Base-by-base conservation (phyloP, 2,797 vertebrate species). In the Acanthurus leucopareius region DNA sequence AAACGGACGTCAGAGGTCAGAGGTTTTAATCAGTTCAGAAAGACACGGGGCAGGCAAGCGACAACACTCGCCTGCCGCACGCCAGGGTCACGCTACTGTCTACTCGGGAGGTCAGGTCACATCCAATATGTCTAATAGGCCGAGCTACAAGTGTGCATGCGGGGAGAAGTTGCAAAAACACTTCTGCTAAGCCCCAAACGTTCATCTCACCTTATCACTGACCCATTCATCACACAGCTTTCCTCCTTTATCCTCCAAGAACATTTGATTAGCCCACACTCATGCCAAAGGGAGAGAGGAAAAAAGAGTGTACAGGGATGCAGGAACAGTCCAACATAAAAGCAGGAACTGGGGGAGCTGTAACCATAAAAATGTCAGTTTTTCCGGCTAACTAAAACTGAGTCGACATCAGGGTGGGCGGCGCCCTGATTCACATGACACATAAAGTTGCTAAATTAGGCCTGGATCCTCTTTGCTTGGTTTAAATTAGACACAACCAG, bases 21-120 rank as follows among this genome's bases (percentile, higher is more conserved):
- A 80, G 83, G 87, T 83, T 90, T 93, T 91, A 88, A 92, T 93
- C 91, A 88, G 80, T 83, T 88, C 88, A 89, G 54, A 88, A 56
- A 80, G 81, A 76, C 82, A 73, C 42, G 45, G 45, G 83, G 80
- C 80, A 44, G 40, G 82, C 59, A 51, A 44, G 75, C 65, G 73
- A 70, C 45, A 7, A 62, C 82, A 54, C 79, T 60, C 20, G 69
- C 35, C 89, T 28, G 81, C 72, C 66, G 48, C 67, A 13, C 48
- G 65, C 79, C 87, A 28, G 86, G 89, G 91, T 92, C 92, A 71
- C 20, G 32, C 73, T 32, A 38, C 85, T 58, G 89, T 89, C 80
- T 82, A 66, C 81, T 60, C 3, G 0, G 35, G 73, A 56, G 85
- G 88, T 90, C 88, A 84, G 79, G 83, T 82, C 86, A 81, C 73